A percentile compares a stretch with the other conserved stretches of the same genome.
Conservation (phyloP, 2,113 vertebrate species). For the Tragulus kanchil region DNA sequence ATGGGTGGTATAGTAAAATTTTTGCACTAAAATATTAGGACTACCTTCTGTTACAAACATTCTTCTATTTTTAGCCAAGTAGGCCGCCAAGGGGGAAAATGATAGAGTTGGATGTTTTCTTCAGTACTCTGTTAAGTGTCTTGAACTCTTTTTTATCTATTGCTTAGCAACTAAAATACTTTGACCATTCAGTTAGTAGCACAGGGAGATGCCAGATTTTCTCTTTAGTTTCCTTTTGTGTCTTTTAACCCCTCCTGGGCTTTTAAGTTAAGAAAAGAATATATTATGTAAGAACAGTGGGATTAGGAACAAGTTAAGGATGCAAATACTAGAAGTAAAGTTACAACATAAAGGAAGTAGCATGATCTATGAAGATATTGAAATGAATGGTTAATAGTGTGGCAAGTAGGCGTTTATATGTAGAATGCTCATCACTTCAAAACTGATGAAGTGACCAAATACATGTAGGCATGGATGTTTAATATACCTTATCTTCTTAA, state of each 20-base stretch:
- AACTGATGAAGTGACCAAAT: neutral
- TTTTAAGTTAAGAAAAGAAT: slow-evolving; percentile 61
- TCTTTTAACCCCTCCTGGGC: neutral
- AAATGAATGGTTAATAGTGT: neutral
- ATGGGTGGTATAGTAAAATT: neutral
- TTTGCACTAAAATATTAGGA: slow-evolving; percentile 4
- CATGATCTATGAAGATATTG: neutral
- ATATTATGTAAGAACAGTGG: neutral
- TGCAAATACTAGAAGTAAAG: neutral
- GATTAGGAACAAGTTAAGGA: neutral
- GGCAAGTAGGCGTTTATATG: neutral
- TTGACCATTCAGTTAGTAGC: slow-evolving; percentile 51
- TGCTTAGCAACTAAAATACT: slow-evolving; percentile 74
- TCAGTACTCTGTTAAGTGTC: slow-evolving; percentile 31
- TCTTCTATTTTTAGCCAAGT: slow-evolving; percentile 59
- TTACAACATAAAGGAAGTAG: neutral
- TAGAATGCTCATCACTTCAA: neutral
- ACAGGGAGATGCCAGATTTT: slow-evolving; percentile 49
- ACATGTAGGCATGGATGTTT: neutral
- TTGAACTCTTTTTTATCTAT: slow-evolving; percentile 66
- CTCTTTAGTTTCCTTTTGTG: slow-evolving; percentile 37
- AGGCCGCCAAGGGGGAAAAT: neutral
- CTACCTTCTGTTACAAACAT: neutral
- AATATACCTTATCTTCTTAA: neutral
- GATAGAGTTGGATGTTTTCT: slow-evolving; percentile 38